Evolutionary conservation across 2,797 vertebrate species (phyloP).

Genomic region (Etheostoma nigrum): DNA sequence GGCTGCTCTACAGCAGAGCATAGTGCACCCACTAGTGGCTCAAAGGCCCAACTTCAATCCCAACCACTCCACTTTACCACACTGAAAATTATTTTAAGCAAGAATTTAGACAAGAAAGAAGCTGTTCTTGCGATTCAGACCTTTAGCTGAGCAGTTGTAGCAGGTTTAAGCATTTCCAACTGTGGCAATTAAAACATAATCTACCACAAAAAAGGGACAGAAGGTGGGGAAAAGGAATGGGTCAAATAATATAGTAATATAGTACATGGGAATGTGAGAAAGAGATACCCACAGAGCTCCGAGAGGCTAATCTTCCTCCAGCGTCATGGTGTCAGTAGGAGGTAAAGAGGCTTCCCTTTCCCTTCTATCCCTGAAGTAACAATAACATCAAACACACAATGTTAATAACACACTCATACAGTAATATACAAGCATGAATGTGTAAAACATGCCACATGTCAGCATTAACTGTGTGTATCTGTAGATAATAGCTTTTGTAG

Average conservation of each 20-base stretch:
- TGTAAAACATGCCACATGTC: slow-evolving; percentile 35
- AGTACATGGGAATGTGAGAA: neutral
- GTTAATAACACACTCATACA: neutral
- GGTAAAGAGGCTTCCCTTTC: slow-evolving; percentile 32
- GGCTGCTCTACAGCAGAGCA: slow-evolving; percentile 12
- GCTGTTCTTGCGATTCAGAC: neutral
- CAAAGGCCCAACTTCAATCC: slow-evolving; percentile 34
- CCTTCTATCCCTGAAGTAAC: slow-evolving; percentile 17
- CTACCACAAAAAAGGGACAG: neutral
- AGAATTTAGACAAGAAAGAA: neutral
- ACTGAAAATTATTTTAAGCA: neutral
- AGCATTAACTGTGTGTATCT: slow-evolving; percentile 19
- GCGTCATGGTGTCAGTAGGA: slow-evolving; percentile 27
- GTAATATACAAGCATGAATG: neutral
- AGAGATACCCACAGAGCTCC: slow-evolving; percentile 18
- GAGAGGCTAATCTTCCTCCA: slow-evolving; percentile 18
- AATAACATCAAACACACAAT: slow-evolving; percentile 6
- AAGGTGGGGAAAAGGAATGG: no score
- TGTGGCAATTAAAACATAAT: neutral
- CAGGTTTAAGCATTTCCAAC: neutral
- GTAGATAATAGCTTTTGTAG: slow-evolving; percentile 29
- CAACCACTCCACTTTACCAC: neutral
- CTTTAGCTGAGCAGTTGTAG: neutral
- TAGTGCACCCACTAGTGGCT: slow-evolving; percentile 83
- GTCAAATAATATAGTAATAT: neutral